phyloP scores from a whole-genome alignment of 2,888 invertebrate genomes.

The Gymnosoma rotundatum region DNA sequence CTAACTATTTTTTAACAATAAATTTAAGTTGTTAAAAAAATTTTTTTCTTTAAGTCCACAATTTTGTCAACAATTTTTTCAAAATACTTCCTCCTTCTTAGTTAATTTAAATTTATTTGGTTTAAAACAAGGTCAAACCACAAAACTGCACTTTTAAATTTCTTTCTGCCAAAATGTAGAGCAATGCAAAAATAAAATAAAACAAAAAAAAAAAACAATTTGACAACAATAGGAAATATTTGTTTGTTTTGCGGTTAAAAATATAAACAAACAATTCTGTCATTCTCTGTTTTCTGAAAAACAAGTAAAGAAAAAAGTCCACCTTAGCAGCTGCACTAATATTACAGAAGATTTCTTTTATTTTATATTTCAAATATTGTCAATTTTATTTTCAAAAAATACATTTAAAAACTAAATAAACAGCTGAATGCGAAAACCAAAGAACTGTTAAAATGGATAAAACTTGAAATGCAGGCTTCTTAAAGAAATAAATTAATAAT shows the following conservation, averaged over 20 bases:
- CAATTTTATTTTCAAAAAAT: conserved; percentile 19
- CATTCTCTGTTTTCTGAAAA: background rate
- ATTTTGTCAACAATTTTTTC: background rate
- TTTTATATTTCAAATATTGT: background rate
- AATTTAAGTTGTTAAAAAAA: background rate
- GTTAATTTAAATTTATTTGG: background rate
- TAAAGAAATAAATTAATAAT: background rate
- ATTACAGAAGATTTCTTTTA: conserved; percentile 10
- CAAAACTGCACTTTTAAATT: conserved; percentile 1
- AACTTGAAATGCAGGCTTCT: background rate
- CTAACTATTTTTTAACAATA: background rate
- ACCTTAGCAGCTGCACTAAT: background rate
- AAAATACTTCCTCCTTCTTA: background rate
- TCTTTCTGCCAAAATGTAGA: background rate
- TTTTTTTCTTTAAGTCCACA: background rate
- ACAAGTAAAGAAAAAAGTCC: background rate
- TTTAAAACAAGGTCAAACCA: conserved; percentile 18
- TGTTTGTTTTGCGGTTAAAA: conserved; percentile 14
- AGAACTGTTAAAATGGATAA: background rate
- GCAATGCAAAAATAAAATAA: background rate
- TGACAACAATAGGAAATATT: conserved; percentile 29
- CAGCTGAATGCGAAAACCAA: background rate
- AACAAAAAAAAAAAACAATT: background rate
- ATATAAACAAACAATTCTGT: background rate
- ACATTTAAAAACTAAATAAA: conserved; percentile 31